Evolutionary conservation across 2,797 vertebrate genomes (phyloP), one percentile per base, ranked within the genome.

Genomic region (Monodelphis domestica): DNA sequence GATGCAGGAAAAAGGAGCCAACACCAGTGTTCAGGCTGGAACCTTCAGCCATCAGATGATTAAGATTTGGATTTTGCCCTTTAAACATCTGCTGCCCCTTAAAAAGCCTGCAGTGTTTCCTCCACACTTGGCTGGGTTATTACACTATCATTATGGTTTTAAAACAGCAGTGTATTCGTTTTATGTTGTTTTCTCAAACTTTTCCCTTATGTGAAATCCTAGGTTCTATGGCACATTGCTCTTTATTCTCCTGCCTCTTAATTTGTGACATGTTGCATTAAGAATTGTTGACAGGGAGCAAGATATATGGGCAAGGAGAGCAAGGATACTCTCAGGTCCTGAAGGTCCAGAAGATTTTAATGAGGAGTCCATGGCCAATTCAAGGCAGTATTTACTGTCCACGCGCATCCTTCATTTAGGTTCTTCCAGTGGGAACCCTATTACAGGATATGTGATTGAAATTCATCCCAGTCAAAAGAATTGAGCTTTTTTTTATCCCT

Each of bases 81-180:
- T 55, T 54, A 63, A 89, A 63, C 26, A 84, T 45, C 15, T 12
- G 9, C 38, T 84, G 38, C 15, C 38, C 21, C 53, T 91, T n/a
- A 53, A 4, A 14, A 30, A 2, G 38, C 29, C 51, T 90, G 0
- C 29, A 30, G 4, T 30, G 2, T n/a, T 51, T 84, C 50, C 87
- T 24, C 52, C 30, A 9, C 91, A 33, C 5, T 93, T 84, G 1
- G 4, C 88, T 55, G 33, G 3, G 10, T 54, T 56, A 24, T 88
- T 70, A 53, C 28, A 89, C 17, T 51, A 4, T 50, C 63, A 92
- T n/a, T 53, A 91, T 57, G 38, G 29, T 89, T 90, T 95, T 89
- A 45, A 89, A 87, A 52, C 14, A 90, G 12, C 5, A 2, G 5
- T 88, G 28, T 92, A 3, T 54, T 54, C 78, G 30, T 33, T 91